Evolutionary conservation across 2,888 invertebrate genomes (phyloP), one percentile per base, ranked within the genome.

Genomic region (Endotricha flammealis): DNA sequence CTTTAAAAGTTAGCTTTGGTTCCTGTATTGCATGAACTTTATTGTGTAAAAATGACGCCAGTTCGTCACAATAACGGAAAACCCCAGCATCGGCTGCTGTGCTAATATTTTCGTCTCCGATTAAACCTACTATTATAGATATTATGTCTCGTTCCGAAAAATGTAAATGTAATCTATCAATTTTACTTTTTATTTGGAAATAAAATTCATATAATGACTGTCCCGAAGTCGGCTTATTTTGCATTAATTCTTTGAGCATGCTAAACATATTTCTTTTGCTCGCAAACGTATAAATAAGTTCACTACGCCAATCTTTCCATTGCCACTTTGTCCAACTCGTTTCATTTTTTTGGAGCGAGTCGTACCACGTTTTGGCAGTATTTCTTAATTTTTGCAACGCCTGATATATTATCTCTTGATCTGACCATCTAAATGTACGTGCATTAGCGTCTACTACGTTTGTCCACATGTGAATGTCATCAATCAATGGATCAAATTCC

Each of bases 191-290:
- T 41, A 47, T 48, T 32, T 44, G 38, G 24, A 50, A 50, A 36
- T 25, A 53, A 36, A 47, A 53, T 8, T 44, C 48, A 11, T 53
- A 50, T 1, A 53, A 13, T 4, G 53, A 49, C 14, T 49, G 49
- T 13, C 42, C 44, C 1, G 40, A 39, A 4, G 9, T 12, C 1
- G 45, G 46, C 32, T 45, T 31, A 7, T 10, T 22, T 8, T 31
- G 10, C 12, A 22, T 22, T 22, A 31, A n/a, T 14, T 29, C 31
- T 22, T 22, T 46, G 3, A 45, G 22, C 11, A 45, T 39, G 4
- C 38, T 9, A 11, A 27, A 28, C 25, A 30, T 29, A n/a, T 31
- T 31, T 22, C 22, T 11, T 22, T 31, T 30, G 3, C 9, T 30
- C 42, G 44, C 35, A 36, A 44, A 47, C 11, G 40, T 47, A 20